Percentiles rank a stretch among this genome's conserved stretches.
Evolutionary conservation across 2,797 vertebrate species (phyloP).

Genomic region (Hephaestus fuliginosus): DNA sequence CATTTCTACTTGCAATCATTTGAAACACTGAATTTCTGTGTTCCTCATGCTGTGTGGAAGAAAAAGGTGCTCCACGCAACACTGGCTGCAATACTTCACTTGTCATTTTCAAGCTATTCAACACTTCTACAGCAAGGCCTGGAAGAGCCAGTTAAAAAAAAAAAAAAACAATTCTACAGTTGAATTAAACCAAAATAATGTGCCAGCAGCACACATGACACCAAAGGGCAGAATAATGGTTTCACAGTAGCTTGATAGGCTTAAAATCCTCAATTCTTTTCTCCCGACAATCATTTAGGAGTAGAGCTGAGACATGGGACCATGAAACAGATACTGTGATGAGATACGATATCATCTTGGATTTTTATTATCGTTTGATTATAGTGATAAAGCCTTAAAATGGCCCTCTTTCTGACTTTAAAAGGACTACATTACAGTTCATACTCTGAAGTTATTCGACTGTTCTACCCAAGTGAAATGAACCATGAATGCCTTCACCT

Average conservation of each 20-base stretch:
- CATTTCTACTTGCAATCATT: not conserved
- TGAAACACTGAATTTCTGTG: not conserved
- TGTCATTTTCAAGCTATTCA: constrained; percentile 12
- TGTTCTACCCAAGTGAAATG: not conserved
- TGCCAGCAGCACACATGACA: constrained; percentile 31
- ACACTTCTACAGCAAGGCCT: constrained; percentile 2
- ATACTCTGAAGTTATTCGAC: not conserved
- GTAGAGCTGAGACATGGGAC: constrained; percentile 13
- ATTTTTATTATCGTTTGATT: constrained; percentile 15
- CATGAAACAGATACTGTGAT: constrained; percentile 21
- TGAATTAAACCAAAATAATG: constrained; percentile 29
- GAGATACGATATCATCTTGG: constrained; percentile 11
- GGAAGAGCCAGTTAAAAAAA: constrained; percentile 2
- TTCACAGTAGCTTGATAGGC: constrained; percentile 23
- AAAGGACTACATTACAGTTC: not conserved
- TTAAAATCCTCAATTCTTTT: constrained; percentile 27
- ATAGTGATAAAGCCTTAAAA: constrained; percentile 21
- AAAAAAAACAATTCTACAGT: not conserved
- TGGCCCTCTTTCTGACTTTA: not conserved
- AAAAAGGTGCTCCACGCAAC: not conserved
- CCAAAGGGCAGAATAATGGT: constrained; percentile 35
- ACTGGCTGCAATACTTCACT: not conserved
- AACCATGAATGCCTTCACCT: not conserved
- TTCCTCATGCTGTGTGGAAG: not conserved
- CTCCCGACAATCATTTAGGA: constrained; percentile 33